phyloP scores from a whole-genome alignment of 1,140 invertebrate genomes.

The Babylonia areolata region DNA sequence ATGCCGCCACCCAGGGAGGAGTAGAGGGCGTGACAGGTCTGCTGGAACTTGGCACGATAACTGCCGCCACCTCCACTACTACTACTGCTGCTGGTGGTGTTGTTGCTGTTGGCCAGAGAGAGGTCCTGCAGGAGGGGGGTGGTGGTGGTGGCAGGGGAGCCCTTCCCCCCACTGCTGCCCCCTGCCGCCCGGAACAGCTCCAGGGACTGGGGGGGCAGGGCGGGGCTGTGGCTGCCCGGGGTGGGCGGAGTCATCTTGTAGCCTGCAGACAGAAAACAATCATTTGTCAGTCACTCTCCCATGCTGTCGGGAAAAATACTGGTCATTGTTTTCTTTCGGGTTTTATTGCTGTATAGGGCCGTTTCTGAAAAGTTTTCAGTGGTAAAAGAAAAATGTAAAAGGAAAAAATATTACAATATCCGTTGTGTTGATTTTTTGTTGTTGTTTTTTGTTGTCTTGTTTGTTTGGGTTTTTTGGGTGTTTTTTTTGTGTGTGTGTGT shows the following conservation, averaged over 20 bases:
- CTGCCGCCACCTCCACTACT: conserved; percentile 55
- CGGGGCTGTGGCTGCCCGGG: conserved; percentile 48
- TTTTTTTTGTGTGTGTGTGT: too few relatives aligned
- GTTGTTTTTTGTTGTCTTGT: too few relatives aligned
- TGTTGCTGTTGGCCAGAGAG: conserved; percentile 48
- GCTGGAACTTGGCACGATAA: conserved; percentile 51
- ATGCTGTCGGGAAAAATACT: too few relatives aligned
- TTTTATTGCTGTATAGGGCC: too few relatives aligned
- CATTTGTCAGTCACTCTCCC: too few relatives aligned
- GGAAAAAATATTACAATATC: too few relatives aligned
- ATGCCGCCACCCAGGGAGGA: not conserved
- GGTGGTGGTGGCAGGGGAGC: conserved; percentile 35
- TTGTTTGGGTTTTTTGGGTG: too few relatives aligned
- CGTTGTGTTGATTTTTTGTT: too few relatives aligned
- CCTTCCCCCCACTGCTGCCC: conserved; percentile 46
- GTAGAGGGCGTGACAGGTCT: conserved; percentile 24
- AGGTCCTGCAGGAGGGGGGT: conserved; percentile 46
- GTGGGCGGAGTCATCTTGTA: conserved; percentile 60
- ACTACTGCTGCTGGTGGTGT: too few relatives aligned
- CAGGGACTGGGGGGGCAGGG: conserved; percentile 48
- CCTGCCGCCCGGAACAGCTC: conserved; percentile 55
- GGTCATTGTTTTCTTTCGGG: too few relatives aligned
- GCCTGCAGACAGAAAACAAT: conserved; percentile 63
- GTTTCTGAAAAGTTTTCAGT: too few relatives aligned
- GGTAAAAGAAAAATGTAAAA: too few relatives aligned